Percentiles rank a stretch among this genome's conserved stretches.
Conservation (phyloP, 1,140 invertebrate genomes). For the Arctopsyche grandis region DNA sequence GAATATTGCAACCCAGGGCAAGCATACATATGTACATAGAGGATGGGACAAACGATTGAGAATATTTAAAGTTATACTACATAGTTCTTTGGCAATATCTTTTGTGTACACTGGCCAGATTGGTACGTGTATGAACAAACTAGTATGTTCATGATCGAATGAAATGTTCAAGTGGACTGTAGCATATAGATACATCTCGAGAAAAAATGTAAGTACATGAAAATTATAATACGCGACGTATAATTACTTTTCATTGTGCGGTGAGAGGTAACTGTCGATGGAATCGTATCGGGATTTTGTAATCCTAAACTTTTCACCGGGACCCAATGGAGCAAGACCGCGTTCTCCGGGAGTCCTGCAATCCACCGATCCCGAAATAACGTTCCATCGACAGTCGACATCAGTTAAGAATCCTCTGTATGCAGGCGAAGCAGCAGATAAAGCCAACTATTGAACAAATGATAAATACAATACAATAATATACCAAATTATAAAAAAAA, state of each 20-base stretch:
- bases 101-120: too few species aligned
- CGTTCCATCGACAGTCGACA: conserved; percentile 96
- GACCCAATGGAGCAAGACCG: conserved; percentile 79
- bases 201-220: too few species aligned
- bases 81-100: too few species aligned
- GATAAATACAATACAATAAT: not conserved
- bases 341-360: conserved; percentile 95
- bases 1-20: too few species aligned
- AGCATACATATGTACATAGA: too few species aligned
- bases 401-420: conserved; percentile 94
- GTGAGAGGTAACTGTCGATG: conserved; percentile 96
- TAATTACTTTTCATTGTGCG: conserved; percentile 78
- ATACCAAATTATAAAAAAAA: conserved; percentile 7
- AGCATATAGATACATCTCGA: too few species aligned
- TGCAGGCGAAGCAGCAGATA: conserved; percentile 96
- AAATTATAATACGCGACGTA: too few species aligned
- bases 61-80: too few species aligned
- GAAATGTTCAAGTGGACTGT: too few species aligned
- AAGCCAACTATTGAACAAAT: conserved; percentile 81
- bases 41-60: too few species aligned
- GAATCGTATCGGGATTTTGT: conserved; percentile 98
- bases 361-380: conserved; percentile 95
- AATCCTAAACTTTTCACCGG: conserved; percentile 84
- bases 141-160: too few species aligned
- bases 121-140: too few species aligned